These are phyloP conservation scores for Leptinotarsa texana DNA, from an alignment of 1,140 invertebrate species.

Conservation along the genomic window DNA sequence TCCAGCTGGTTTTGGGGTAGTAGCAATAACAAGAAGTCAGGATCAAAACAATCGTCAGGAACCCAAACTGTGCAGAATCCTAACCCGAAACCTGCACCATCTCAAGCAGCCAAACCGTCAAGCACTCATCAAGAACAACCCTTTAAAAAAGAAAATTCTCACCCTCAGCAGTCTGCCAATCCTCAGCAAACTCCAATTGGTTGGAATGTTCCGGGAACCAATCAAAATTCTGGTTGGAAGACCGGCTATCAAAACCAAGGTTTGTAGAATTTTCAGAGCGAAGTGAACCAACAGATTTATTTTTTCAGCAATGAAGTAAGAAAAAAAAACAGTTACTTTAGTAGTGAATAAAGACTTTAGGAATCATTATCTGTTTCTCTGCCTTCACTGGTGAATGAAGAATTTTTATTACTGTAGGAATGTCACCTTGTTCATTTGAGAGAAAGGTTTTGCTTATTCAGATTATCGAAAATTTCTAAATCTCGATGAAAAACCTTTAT, in stretches of 20 bases:
- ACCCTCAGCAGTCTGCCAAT: constrained; percentile 29
- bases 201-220: constrained; percentile 35
- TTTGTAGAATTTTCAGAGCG: neutral
- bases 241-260: constrained; percentile 29
- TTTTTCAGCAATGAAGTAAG: neutral
- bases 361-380: too few relatives aligned
- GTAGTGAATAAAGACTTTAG: too few relatives aligned
- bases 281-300: constrained; percentile 12
- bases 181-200: constrained; percentile 27
- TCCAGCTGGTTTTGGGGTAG: constrained; percentile 7
- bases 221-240: constrained; percentile 27
- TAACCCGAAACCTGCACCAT: constrained; percentile 19
- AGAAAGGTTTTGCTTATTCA: too few relatives aligned
- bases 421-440: too few relatives aligned
- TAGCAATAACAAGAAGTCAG: constrained; percentile 14
- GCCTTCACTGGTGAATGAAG: too few relatives aligned
- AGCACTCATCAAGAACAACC: neutral
- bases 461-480: neutral
- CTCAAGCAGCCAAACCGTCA: constrained; percentile 28
- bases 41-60: neutral
- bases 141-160: constrained; percentile 33
- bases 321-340: neutral
- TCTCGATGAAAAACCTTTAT: neutral
- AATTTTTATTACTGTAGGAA: too few relatives aligned
- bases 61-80: neutral